Evolutionary conservation across 2,113 vertebrate genomes (phyloP).

Genomic region (Apus apus): DNA sequence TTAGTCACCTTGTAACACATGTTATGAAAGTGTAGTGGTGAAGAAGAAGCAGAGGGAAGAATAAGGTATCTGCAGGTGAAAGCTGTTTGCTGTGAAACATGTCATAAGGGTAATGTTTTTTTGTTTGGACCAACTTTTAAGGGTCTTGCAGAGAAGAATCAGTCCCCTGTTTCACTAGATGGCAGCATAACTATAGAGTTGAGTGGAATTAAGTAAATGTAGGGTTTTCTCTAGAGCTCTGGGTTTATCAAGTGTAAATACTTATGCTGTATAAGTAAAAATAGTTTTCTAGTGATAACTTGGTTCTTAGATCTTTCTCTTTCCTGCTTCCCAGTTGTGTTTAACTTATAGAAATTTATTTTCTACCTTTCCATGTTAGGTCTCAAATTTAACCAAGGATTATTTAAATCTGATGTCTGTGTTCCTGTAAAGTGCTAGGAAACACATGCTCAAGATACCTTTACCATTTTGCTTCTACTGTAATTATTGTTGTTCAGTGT

Average conservation of each 20-base stretch:
- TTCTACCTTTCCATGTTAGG: background rate
- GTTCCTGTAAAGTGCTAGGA: background rate
- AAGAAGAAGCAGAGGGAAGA: background rate
- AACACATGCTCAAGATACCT: background rate
- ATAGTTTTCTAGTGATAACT: background rate
- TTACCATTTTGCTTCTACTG: background rate
- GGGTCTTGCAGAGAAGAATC: background rate
- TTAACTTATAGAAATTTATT: background rate
- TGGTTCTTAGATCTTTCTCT: background rate
- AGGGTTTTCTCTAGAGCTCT: background rate
- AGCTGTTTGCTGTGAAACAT: background rate
- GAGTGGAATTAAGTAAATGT: background rate
- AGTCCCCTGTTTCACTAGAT: background rate
- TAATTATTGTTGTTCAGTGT: background rate
- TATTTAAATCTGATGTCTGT: background rate
- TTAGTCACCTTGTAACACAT: background rate
- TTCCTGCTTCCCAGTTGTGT: background rate
- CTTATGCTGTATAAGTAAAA: background rate
- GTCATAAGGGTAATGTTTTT: background rate
- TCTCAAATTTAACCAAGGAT: background rate
- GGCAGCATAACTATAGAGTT: slow-evolving; percentile 28
- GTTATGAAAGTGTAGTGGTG: background rate
- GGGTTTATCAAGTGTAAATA: background rate
- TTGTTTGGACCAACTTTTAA: background rate
- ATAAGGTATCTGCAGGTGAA: background rate